Evolutionary conservation across 1,140 invertebrate genomes (phyloP).

Genomic region (Paracyclopina nana): DNA sequence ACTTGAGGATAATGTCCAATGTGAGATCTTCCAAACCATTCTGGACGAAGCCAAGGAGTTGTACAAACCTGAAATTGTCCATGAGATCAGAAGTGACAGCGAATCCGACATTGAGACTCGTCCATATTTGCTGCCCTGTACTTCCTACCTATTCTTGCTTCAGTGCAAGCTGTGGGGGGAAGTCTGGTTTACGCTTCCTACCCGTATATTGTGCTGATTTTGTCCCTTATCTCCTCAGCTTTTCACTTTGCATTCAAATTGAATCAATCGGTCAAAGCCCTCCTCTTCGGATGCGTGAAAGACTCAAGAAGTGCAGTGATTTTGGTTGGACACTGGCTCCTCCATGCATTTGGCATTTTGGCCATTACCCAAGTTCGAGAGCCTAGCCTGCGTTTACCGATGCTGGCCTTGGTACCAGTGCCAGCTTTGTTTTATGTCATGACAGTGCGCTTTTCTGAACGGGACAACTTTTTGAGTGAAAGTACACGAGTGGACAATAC

Average conservation of each 20-base stretch:
- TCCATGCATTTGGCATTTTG: conserved; percentile 81
- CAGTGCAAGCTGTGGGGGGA: conserved; percentile 70
- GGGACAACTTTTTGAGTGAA: conserved; percentile 46
- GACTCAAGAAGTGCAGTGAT: conserved; percentile 65
- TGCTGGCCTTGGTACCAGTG: conserved; percentile 61
- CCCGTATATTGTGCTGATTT: conserved; percentile 77
- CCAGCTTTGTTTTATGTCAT: conserved; percentile 81
- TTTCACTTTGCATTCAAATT: conserved; percentile 71
- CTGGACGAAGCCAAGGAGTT: conserved; percentile 73
- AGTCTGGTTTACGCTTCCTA: conserved; percentile 70
- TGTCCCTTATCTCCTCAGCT: conserved; percentile 78
- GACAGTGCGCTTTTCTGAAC: conserved; percentile 79
- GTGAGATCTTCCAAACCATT: conserved; percentile 90
- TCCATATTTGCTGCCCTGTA: conserved; percentile 85
- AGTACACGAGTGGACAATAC: too few relatives aligned
- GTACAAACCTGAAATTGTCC: conserved; percentile 60
- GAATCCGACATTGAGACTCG: conserved; percentile 54
- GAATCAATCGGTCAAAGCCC: conserved; percentile 53
- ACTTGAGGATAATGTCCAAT: conserved; percentile 76
- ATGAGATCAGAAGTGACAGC: conserved; percentile 56
- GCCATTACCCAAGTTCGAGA: conserved; percentile 49
- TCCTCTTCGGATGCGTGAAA: conserved; percentile 54
- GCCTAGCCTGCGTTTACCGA: conserved; percentile 39
- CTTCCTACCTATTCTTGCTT: conserved; percentile 68
- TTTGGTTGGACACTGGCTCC: conserved; percentile 67